Evolutionary conservation across 1,140 invertebrate species (phyloP).

Genomic region (Arctopsyche grandis): DNA sequence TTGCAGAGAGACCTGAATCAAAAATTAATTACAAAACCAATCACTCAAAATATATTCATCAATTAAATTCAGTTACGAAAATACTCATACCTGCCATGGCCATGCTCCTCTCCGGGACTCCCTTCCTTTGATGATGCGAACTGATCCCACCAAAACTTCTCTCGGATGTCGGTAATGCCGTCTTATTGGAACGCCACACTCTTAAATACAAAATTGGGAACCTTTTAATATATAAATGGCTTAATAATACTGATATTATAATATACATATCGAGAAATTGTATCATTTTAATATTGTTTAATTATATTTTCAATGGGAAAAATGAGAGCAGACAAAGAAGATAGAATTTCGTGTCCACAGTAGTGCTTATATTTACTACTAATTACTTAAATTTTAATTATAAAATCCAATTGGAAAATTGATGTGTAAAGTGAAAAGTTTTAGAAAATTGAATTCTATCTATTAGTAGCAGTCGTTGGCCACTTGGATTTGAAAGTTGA

Average conservation of each 20-base stretch:
- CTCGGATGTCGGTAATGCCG: slow-evolving; percentile 68
- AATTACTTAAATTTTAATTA: too few relatives aligned
- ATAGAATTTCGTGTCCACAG: too few relatives aligned
- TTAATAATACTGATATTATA: too few relatives aligned
- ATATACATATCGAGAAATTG: slow-evolving; percentile 9
- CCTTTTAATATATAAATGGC: slow-evolving; percentile 13
- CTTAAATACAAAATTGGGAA: slow-evolving; percentile 58
- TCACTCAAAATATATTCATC: neutral
- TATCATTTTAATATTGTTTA: too few relatives aligned
- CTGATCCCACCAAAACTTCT: slow-evolving; percentile 59
- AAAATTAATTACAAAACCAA: neutral
- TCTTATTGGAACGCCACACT: slow-evolving; percentile 68
- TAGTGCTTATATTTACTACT: too few relatives aligned
- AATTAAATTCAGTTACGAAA: slow-evolving; percentile 19
- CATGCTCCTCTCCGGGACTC: slow-evolving; percentile 81
- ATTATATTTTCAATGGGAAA: neutral
- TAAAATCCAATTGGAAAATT: too few relatives aligned
- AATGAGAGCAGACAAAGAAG: too few relatives aligned
- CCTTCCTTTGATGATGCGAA: slow-evolving; percentile 81
- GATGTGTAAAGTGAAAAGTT: too few relatives aligned
- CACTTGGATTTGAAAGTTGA: too few relatives aligned
- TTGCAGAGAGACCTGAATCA: slow-evolving; percentile 82
- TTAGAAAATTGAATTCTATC: too few relatives aligned
- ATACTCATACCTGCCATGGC: slow-evolving; percentile 80
- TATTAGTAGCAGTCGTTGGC: too few relatives aligned